These are phyloP conservation scores for Plebejus anna DNA, from an alignment of 2,888 invertebrate genomes.

Conservation along the genomic window DNA sequence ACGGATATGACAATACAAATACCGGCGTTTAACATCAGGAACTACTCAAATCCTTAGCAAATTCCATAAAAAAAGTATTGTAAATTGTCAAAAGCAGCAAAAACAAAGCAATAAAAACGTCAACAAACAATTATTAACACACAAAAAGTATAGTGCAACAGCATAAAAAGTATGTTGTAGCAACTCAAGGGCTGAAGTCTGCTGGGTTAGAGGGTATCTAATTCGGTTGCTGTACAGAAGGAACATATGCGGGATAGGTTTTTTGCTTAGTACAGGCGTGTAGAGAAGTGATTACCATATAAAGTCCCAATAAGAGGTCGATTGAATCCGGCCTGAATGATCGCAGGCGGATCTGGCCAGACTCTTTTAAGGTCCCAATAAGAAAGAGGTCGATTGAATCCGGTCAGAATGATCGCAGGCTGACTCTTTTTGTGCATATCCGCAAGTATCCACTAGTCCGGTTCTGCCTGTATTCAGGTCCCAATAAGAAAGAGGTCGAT, in stretches of 20 bases:
- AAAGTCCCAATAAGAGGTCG: too few relatives aligned
- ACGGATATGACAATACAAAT: not conserved
- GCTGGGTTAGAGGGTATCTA: conserved; percentile 2
- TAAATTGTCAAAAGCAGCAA: not conserved
- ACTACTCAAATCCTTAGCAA: not conserved
- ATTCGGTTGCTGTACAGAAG: conserved; percentile 9
- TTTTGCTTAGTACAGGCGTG: conserved; percentile 38
- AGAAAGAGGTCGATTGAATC: too few relatives aligned
- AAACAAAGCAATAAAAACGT: conserved; percentile 14
- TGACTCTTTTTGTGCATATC: too few relatives aligned
- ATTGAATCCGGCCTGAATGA: too few relatives aligned
- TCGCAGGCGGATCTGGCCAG: too few relatives aligned
- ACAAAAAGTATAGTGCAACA: not conserved
- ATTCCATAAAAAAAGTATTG: not conserved
- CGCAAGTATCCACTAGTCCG: too few relatives aligned
- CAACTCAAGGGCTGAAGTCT: not conserved
- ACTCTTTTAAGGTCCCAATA: too few relatives aligned
- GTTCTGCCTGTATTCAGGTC: too few relatives aligned
- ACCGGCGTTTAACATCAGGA: not conserved
- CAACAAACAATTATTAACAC: conserved; percentile 5
- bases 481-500: too few relatives aligned
- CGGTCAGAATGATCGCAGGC: too few relatives aligned
- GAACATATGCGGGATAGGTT: conserved; percentile 41
- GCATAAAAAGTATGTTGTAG: not conserved
- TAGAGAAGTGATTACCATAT: not conserved